These are phyloP conservation scores for Cynocephalus volans DNA, from an alignment of 2,113 vertebrate species.

Conservation along the genomic window DNA sequence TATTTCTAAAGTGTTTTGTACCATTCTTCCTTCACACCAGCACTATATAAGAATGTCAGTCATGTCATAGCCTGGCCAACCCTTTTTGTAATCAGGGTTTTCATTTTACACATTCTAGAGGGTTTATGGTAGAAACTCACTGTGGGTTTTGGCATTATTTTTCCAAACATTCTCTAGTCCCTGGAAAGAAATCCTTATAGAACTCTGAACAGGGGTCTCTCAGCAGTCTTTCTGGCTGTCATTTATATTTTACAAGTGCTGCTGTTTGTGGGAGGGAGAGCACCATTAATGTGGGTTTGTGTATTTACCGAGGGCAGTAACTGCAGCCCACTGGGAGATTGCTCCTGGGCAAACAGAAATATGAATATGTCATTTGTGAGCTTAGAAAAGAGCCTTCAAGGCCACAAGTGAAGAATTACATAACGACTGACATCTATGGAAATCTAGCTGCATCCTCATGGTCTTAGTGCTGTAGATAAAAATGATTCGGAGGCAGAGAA, in stretches of 20 bases:
- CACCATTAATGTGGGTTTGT: background rate
- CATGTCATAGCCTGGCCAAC: background rate
- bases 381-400: slow-evolving; percentile 30
- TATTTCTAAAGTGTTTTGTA: background rate
- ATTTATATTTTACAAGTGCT: background rate
- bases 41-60: background rate
- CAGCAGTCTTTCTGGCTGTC: background rate
- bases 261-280: background rate
- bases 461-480: slow-evolving; percentile 47
- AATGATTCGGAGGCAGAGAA: slow-evolving; percentile 60
- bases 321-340: background rate
- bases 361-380: background rate
- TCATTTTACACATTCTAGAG: background rate
- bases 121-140: background rate
- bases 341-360: background rate
- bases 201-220: background rate
- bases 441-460: slow-evolving; percentile 6
- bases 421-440: slow-evolving; percentile 35
- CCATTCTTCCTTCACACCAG: background rate
- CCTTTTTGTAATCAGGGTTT: background rate
- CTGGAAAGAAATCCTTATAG: background rate
- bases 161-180: background rate
- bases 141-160: slow-evolving; percentile 21
- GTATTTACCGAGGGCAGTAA: background rate
- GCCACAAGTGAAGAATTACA: background rate